Evolutionary conservation across 2,797 vertebrate species (phyloP).

Genomic region (Hemitrygon akajei): DNA sequence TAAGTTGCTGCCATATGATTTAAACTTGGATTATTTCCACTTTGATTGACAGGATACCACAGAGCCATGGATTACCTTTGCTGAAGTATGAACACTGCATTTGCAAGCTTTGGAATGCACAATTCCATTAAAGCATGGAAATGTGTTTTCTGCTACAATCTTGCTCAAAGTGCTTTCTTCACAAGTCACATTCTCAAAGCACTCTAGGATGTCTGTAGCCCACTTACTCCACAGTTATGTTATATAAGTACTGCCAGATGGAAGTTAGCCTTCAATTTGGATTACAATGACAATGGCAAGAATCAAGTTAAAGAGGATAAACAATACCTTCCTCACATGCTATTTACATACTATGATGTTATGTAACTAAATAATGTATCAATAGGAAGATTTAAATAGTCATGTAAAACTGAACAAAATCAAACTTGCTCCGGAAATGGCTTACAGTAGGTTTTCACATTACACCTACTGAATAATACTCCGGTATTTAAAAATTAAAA

Average conservation of each 20-base stretch:
- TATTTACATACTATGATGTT: not conserved
- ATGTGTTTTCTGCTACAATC: not conserved
- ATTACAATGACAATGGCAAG: not conserved
- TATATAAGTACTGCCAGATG: not conserved
- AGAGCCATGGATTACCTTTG: not conserved
- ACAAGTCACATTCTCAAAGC: not conserved
- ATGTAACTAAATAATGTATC: not conserved
- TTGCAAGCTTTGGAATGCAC: not conserved
- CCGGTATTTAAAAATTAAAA: not conserved
- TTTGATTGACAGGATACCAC: not conserved
- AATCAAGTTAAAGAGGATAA: not conserved
- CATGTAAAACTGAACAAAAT: not conserved
- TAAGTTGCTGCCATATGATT: no score
- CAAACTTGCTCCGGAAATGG: not conserved
- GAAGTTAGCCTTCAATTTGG: not conserved
- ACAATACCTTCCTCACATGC: not conserved
- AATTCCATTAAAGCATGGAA: not conserved
- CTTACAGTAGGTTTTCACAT: not conserved
- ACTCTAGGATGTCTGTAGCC: not conserved
- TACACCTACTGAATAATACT: not conserved
- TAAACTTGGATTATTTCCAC: not conserved
- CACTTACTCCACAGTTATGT: not conserved
- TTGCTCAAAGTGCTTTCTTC: not conserved
- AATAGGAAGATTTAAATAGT: not conserved
- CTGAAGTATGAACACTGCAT: not conserved